A percentile compares a stretch with the other conserved stretches of the same genome.
These are phyloP conservation scores for Hoplostethus mediterraneus DNA, from an alignment of 2,797 vertebrate species.

Conservation along the genomic window DNA sequence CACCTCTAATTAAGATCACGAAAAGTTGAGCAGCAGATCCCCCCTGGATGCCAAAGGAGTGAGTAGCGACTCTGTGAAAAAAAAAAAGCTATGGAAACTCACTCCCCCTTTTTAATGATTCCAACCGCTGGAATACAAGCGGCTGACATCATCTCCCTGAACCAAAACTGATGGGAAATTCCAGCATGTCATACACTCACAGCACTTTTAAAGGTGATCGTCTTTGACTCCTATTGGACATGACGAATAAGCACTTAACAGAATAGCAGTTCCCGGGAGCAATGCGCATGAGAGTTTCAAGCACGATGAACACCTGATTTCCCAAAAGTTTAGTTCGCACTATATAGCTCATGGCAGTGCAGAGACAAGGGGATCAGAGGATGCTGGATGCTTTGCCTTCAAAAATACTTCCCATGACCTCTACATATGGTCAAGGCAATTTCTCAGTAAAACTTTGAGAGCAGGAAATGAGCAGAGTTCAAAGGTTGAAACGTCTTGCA, in stretches of 20 bases:
- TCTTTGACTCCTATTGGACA: slow-evolving; percentile 35
- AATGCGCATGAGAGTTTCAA: slow-evolving; percentile 14
- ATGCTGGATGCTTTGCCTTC: slow-evolving; percentile 66
- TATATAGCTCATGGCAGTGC: slow-evolving; percentile 37
- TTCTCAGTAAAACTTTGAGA: slow-evolving; percentile 78
- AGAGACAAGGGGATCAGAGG: slow-evolving; percentile 31
- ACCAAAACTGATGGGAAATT: slow-evolving; percentile 80
- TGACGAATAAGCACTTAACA: slow-evolving; percentile 47
- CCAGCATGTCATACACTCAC: slow-evolving; percentile 73
- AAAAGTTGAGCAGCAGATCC: slow-evolving; percentile 50
- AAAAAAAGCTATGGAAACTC: slow-evolving; percentile 75
- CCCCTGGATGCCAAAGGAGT: slow-evolving; percentile 58
- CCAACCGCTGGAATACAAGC: slow-evolving; percentile 80
- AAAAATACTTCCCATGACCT: slow-evolving; percentile 86
- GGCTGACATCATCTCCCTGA: slow-evolving; percentile 81
- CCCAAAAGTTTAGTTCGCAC: slow-evolving; percentile 10
- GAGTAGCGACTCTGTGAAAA: slow-evolving; percentile 56
- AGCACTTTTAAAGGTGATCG: slow-evolving; percentile 46
- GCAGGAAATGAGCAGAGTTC: slow-evolving; percentile 86
- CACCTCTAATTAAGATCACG: slow-evolving; percentile 75
- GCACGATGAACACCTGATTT: slow-evolving; percentile 32
- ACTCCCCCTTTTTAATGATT: slow-evolving; percentile 78
- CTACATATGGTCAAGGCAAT: slow-evolving; percentile 79
- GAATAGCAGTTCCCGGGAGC: slow-evolving; percentile 19
- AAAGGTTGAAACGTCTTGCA: slow-evolving; percentile 79